Evolutionary conservation across 2,113 vertebrate species (phyloP), one percentile per base, ranked within the genome.

Genomic region (Cochlearius cochlearius): DNA sequence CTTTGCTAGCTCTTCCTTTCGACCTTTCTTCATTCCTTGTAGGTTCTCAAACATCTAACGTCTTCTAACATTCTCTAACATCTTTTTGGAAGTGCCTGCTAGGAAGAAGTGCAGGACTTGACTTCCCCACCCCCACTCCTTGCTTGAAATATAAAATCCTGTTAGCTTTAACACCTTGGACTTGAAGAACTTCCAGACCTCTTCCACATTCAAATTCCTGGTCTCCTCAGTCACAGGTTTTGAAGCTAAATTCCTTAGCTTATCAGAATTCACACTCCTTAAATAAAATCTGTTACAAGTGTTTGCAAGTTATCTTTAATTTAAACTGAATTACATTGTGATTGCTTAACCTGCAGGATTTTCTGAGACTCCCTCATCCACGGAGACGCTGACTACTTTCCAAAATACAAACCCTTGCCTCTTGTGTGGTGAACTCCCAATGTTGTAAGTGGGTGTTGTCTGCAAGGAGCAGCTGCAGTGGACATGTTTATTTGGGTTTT

Each of bases 151-250:
- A 90, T 10, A 92, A 94, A 91, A 62, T 74, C n/a, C 38, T 81
- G 72, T 43, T 81, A 59, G 64, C n/a, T 83, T 88, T 92, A 81
- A 86, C 72, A 74, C 52, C 36, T 49, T 73, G 80, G 50, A 71
- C 47, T 96, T 83, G 36, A 87, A 86, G 53, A 88, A 77, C n/a
- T 94, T 93, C 75, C 72, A 89, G 88, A 72, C 91, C 76, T 89
- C 23, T 89, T 80, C 17, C 12, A 18, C 60, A 78, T 71, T 84
- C 26, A 63, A 5, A 66, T 88, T 89, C 76, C 60, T 50, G 29
- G 38, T 86, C 59, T 92, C 29, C 38, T 94, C 68, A 84, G 45
- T 92, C 84, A 60, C 72, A 71, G 41, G 30, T 50, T 94, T 91
- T 74, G 50, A 62, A 93, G 83, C 38, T 92, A 15, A 59, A 41